Conservation (phyloP, 2,888 invertebrate genomes). For the Poecilus cupreus region DNA sequence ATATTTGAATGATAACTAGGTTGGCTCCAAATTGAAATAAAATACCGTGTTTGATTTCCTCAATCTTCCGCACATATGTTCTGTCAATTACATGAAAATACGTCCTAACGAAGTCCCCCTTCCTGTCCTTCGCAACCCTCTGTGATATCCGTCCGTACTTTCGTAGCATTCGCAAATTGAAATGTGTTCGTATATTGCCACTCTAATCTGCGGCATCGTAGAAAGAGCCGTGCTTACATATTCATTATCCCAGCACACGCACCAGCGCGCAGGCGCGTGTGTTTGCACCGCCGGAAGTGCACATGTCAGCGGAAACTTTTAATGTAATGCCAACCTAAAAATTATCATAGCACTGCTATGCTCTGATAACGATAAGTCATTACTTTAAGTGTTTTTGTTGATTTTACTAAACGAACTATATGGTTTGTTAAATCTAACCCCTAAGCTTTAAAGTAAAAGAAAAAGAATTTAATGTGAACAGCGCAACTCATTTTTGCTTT, state of each 20-base stretch:
- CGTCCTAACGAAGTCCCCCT: neutral
- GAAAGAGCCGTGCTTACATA: conserved; percentile 18
- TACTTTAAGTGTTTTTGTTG: conserved; percentile 1
- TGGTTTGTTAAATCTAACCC: too few relatives aligned
- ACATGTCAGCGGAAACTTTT: conserved; percentile 10
- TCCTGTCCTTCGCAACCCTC: neutral
- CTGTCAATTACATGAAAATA: neutral
- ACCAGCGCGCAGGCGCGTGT: neutral
- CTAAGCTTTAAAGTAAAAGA: too few relatives aligned
- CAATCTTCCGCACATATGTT: too few relatives aligned
- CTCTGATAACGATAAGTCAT: conserved; percentile 5
- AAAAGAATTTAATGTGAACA: too few relatives aligned
- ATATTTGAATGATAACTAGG: too few relatives aligned
- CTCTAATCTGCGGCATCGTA: conserved; percentile 1
- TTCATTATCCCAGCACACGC: conserved; percentile 10
- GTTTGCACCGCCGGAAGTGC: conserved; percentile 3
- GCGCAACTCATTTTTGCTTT: too few relatives aligned
- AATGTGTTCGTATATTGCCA: conserved; percentile 17
- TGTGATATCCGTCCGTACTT: neutral
- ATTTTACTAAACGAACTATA: too few relatives aligned
- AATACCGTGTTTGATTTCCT: too few relatives aligned
- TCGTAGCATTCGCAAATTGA: conserved; percentile 25
- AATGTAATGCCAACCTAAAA: neutral
- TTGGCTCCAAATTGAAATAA: too few relatives aligned
- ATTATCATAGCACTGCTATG: neutral